A percentile compares a stretch with the other conserved stretches of the same genome.
Evolutionary conservation across 2,888 invertebrate species (phyloP).

Genomic region (Drosophila mercatorum): DNA sequence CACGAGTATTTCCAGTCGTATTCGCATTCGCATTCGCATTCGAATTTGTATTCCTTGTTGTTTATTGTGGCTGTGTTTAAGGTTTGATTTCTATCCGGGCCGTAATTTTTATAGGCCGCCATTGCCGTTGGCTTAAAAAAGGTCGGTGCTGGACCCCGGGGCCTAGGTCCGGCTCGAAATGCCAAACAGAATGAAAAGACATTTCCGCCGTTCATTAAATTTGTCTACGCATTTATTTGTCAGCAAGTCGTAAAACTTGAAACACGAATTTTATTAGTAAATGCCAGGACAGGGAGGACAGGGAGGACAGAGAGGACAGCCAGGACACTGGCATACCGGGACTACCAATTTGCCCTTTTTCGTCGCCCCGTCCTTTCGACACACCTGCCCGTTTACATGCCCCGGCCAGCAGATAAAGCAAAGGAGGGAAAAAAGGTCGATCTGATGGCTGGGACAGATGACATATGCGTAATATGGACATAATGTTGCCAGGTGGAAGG

Average conservation of each 20-base stretch:
- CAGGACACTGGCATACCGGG: neutral
- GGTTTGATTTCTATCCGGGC: slow-evolving; percentile 59
- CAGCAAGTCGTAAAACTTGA: slow-evolving; percentile 78
- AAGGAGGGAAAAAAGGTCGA: slow-evolving; percentile 37
- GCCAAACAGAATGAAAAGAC: slow-evolving; percentile 63
- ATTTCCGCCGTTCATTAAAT: slow-evolving; percentile 82
- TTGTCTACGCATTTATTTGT: slow-evolving; percentile 82
- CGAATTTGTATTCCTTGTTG: slow-evolving; percentile 28
- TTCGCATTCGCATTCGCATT: slow-evolving; percentile 33
- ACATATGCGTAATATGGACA: slow-evolving; percentile 48
- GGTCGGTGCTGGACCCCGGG: slow-evolving; percentile 20
- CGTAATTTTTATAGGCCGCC: slow-evolving; percentile 60
- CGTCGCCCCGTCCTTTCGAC: neutral
- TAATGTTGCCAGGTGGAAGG: slow-evolving; percentile 31
- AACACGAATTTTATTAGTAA: slow-evolving; percentile 70
- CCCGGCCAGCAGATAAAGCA: slow-evolving; percentile 10
- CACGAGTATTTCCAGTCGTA: slow-evolving; percentile 29
- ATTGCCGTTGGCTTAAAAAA: slow-evolving; percentile 55
- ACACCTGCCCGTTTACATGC: slow-evolving; percentile 33
- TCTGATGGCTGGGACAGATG: slow-evolving; percentile 43
- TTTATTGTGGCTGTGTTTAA: slow-evolving; percentile 17
- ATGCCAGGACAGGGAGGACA: slow-evolving; percentile 10
- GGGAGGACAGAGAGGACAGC: neutral
- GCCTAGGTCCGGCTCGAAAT: slow-evolving; percentile 27
- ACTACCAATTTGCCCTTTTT: slow-evolving; percentile 2